phyloP scores from a whole-genome alignment of 2,888 invertebrate species.

The Luperina testacea region DNA sequence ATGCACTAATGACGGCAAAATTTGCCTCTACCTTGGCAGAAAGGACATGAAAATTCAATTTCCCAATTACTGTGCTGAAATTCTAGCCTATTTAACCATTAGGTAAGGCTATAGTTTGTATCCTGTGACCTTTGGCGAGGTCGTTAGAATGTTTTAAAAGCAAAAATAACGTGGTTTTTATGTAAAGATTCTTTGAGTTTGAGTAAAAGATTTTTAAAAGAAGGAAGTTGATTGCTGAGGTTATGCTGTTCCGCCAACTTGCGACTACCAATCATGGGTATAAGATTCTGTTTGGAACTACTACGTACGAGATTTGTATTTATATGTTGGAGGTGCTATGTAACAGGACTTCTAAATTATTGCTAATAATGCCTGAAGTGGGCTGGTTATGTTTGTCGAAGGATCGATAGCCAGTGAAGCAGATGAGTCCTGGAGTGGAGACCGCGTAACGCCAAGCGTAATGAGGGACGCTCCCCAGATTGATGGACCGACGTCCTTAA shows the following conservation, averaged over 20 bases:
- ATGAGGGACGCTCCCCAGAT: too few relatives aligned
- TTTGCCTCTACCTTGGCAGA: slow-evolving; percentile 27
- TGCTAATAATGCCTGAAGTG: background rate
- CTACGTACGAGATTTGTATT: too few relatives aligned
- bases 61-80: slow-evolving; percentile 53
- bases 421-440: too few relatives aligned
- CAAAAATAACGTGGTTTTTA: slow-evolving; percentile 35
- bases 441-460: too few relatives aligned
- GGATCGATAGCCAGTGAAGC: too few relatives aligned
- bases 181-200: slow-evolving; percentile 1
- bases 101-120: slow-evolving; percentile 23
- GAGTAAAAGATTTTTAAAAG: background rate
- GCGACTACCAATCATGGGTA: too few relatives aligned
- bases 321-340: background rate
- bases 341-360: background rate
- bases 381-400: too few relatives aligned
- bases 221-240: background rate
- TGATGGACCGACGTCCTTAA: too few relatives aligned
- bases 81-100: slow-evolving; percentile 30
- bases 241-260: background rate
- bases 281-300: background rate
- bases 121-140: slow-evolving; percentile 29
- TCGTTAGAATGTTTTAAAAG: slow-evolving; percentile 30
- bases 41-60: slow-evolving; percentile 63
- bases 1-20: slow-evolving; percentile 26